Conservation (phyloP, 2,113 vertebrate genomes). For the Macrotis lagotis region DNA sequence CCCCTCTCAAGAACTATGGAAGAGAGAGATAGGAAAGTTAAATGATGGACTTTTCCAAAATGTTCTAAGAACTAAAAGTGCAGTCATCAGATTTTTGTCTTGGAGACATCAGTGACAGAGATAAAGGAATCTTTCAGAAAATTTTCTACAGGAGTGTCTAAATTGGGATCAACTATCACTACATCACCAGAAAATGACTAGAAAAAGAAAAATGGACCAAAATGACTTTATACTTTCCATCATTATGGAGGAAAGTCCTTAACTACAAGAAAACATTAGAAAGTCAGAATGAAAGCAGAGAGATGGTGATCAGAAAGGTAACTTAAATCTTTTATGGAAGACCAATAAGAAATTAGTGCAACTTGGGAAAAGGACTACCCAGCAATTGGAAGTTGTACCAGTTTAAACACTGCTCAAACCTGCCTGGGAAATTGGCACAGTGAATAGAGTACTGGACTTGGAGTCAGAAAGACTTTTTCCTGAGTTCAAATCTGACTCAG, state of each 20-base stretch:
- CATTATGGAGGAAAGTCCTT: constrained; percentile 78
- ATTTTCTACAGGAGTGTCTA: constrained; percentile 65
- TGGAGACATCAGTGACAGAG: constrained; percentile 71
- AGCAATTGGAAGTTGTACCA: constrained; percentile 69
- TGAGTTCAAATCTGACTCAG: background rate
- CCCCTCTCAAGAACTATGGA: background rate
- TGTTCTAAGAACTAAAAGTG: constrained; percentile 74
- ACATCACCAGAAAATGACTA: constrained; percentile 61
- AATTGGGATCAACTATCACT: constrained; percentile 67
- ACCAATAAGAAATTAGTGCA: constrained; percentile 74
- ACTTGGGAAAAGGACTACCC: constrained; percentile 72
- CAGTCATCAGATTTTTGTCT: constrained; percentile 59
- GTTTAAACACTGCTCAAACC: constrained; percentile 74
- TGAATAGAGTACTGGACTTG: no score
- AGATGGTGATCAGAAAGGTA: constrained; percentile 74
- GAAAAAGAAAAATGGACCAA: constrained; percentile 26
- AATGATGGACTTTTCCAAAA: constrained; percentile 68
- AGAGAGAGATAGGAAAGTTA: background rate
- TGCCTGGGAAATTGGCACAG: background rate
- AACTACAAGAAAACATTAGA: constrained; percentile 79
- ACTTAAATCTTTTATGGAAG: constrained; percentile 74
- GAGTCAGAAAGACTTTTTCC: background rate
- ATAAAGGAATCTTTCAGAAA: constrained; percentile 75
- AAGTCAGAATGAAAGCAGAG: constrained; percentile 71
- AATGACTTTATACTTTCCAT: background rate